phyloP scores from a whole-genome alignment of 2,888 invertebrate species.

The Acanthoscelides obtectus region DNA sequence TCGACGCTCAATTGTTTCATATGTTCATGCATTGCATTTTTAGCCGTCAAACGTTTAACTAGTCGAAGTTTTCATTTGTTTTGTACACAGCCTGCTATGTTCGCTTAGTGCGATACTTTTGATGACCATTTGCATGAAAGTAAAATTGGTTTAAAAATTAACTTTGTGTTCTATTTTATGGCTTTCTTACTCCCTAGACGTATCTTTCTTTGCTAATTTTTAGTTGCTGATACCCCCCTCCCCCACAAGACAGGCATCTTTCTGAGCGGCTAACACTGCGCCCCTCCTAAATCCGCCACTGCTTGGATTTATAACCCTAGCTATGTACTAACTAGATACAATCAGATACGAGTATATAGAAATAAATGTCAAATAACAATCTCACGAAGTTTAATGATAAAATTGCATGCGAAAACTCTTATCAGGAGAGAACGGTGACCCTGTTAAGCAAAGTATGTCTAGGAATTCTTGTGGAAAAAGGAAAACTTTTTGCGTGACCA shows the following conservation, averaged over 20 bases:
- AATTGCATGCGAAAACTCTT: conserved; percentile 2
- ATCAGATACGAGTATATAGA: background rate
- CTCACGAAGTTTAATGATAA: background rate
- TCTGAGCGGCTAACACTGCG: too few species aligned
- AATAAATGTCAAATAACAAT: background rate
- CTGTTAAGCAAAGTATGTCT: background rate
- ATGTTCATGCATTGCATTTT: background rate
- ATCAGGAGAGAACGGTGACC: background rate
- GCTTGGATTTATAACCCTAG: too few species aligned
- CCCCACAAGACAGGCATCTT: too few species aligned
- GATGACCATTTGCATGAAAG: background rate
- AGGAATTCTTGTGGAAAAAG: background rate
- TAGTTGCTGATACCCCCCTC: too few species aligned
- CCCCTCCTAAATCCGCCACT: too few species aligned
- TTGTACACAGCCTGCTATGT: too few species aligned
- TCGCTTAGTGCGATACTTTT: too few species aligned
- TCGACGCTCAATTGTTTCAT: background rate
- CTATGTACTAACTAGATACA: background rate
- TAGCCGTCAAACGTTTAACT: background rate
- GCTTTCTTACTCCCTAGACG: too few species aligned
- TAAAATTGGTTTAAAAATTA: background rate
- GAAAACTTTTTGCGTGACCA: background rate
- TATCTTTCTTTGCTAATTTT: too few species aligned
- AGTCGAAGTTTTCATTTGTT: too few species aligned
- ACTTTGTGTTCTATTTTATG: too few species aligned